Evolutionary conservation across 2,113 vertebrate genomes (phyloP).

Genomic region (Ophthalmolycus amberensis): DNA sequence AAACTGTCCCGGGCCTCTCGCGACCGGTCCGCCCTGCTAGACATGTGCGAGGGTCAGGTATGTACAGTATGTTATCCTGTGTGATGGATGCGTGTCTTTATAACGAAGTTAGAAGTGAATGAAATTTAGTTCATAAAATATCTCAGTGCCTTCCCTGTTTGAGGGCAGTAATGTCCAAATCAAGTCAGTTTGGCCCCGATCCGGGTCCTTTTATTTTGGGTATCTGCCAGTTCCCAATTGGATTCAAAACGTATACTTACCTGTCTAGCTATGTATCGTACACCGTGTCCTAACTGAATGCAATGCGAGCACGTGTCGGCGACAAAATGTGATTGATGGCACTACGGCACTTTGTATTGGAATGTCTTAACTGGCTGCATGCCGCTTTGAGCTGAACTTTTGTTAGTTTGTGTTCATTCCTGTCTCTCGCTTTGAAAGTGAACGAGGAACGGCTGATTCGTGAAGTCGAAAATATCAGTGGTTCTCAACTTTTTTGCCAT

Average conservation of each 20-base stretch:
- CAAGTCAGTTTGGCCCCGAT: neutral
- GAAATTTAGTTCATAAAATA: neutral
- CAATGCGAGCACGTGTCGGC: no score
- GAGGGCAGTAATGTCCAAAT: neutral
- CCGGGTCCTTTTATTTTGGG: neutral
- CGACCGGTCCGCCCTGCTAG: slow-evolving; percentile 88
- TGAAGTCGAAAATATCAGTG: no score
- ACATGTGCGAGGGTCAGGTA: slow-evolving; percentile 95
- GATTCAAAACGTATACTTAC: neutral
- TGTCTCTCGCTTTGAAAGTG: no score
- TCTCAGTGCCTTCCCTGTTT: neutral
- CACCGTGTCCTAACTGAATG: neutral
- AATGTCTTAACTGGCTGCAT: no score
- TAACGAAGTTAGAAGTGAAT: neutral
- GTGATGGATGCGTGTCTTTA: neutral
- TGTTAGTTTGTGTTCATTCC: no score
- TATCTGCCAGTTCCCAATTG: neutral
- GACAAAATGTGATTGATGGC: no score
- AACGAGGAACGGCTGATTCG: no score
- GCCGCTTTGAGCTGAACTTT: no score
- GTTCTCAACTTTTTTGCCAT: no score
- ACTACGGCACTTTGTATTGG: no score
- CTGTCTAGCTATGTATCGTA: neutral
- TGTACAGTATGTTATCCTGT: neutral
- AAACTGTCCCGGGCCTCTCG: slow-evolving; percentile 89